phyloP scores from a whole-genome alignment of 2,113 vertebrate genomes.

The Polypterus senegalus region DNA sequence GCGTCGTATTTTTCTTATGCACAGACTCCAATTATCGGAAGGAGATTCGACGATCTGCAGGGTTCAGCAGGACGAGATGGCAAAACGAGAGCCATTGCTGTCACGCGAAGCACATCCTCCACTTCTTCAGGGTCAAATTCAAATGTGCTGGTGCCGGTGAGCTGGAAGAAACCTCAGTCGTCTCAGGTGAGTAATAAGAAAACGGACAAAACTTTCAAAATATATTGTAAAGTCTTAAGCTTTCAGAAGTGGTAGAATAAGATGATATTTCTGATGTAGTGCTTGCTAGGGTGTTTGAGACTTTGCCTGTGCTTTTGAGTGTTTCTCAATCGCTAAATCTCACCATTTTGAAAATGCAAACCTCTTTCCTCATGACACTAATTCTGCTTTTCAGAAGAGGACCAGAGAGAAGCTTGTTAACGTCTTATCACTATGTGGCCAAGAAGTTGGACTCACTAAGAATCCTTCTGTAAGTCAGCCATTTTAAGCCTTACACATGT shows the following conservation, averaged over 20 bases:
- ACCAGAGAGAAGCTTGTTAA: constrained; percentile 94
- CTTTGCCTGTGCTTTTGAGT: background rate
- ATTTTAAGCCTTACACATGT: too few relatives aligned
- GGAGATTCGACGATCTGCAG: constrained; percentile 83
- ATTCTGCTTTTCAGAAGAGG: constrained; percentile 66
- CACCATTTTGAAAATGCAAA: background rate
- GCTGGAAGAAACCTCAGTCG: constrained; percentile 91
- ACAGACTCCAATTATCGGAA: constrained; percentile 88
- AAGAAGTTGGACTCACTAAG: constrained; percentile 94
- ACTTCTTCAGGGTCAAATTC: constrained; percentile 94
- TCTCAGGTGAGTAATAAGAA: constrained; percentile 72
- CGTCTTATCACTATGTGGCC: constrained; percentile 88
- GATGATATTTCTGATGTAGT: too few relatives aligned
- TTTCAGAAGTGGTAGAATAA: too few relatives aligned
- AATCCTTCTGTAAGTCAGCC: constrained; percentile 81
- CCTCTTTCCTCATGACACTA: background rate
- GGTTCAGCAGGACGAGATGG: constrained; percentile 73
- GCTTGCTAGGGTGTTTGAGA: background rate
- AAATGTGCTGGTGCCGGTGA: constrained; percentile 91
- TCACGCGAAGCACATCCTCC: constrained; percentile 88
- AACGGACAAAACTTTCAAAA: too few relatives aligned
- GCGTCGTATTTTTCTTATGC: constrained; percentile 25
- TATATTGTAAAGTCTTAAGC: too few relatives aligned
- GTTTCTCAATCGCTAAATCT: too few relatives aligned
- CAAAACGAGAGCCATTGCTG: constrained; percentile 79